Evolutionary conservation across 2,113 vertebrate species (phyloP).

Genomic region (Siniperca knerii): DNA sequence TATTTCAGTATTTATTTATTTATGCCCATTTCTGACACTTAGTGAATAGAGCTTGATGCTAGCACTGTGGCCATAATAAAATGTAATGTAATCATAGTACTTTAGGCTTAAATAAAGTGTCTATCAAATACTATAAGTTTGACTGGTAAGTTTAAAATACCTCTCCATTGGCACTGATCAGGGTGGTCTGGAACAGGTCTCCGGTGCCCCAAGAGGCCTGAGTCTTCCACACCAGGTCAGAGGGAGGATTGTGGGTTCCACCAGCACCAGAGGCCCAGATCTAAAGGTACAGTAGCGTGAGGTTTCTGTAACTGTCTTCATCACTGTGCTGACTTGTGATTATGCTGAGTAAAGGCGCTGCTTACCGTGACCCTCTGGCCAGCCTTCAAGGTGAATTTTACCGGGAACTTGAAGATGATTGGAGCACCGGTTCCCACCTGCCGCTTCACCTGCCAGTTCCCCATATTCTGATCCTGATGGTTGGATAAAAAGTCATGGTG

Average conservation of each 20-base stretch:
- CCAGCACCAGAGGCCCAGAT: constrained; percentile 93
- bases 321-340: background rate
- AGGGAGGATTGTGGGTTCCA: constrained; percentile 90
- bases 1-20: background rate
- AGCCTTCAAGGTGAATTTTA: constrained; percentile 92
- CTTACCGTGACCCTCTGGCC: constrained; percentile 94
- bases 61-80: no score
- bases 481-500: background rate
- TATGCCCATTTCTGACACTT: background rate
- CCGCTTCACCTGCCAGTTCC: constrained; percentile 96
- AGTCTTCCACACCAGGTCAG: constrained; percentile 94
- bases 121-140: no score
- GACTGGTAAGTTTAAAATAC: constrained; percentile 70
- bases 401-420: constrained; percentile 91
- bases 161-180: constrained; percentile 91
- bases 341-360: background rate
- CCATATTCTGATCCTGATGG: constrained; percentile 92
- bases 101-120: background rate
- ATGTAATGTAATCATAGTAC: background rate
- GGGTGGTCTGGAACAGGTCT: constrained; percentile 91
- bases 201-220: constrained; percentile 93
- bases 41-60: background rate
- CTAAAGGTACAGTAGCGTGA: constrained; percentile 59
- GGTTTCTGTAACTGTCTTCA: background rate
- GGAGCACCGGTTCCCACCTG: constrained; percentile 89